phyloP scores from a whole-genome alignment of 2,797 vertebrate species.

The Alfaro cultratus region DNA sequence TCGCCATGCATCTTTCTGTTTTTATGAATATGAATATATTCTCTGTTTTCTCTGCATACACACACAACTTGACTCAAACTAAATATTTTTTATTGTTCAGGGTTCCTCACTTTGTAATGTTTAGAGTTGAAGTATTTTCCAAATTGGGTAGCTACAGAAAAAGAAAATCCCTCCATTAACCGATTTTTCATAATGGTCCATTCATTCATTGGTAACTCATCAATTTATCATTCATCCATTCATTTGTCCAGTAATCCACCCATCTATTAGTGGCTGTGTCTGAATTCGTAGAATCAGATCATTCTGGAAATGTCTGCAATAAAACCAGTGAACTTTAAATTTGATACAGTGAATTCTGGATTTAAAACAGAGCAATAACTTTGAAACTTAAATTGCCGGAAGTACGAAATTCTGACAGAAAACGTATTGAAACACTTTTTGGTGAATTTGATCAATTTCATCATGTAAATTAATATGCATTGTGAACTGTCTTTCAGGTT shows the following conservation, averaged over 20 bases:
- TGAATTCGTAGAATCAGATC: neutral
- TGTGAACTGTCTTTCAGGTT: constrained; percentile 31
- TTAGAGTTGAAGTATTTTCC: neutral
- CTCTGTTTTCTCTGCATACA: neutral
- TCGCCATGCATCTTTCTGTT: neutral
- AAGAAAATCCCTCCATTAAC: too few relatives aligned
- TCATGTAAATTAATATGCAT: constrained; percentile 2
- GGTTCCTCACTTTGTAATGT: neutral
- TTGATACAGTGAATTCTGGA: neutral
- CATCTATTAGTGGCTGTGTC: neutral
- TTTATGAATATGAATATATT: neutral
- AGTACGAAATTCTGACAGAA: neutral
- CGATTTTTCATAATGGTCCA: too few relatives aligned
- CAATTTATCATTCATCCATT: neutral
- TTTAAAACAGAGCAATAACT: neutral
- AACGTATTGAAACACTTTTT: neutral
- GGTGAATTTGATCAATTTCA: neutral
- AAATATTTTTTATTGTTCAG: neutral
- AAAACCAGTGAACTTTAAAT: neutral
- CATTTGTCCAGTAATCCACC: neutral
- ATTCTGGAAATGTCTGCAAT: neutral
- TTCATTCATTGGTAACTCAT: too few relatives aligned
- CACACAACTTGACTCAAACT: neutral
- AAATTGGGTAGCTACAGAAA: neutral
- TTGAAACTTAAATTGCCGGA: neutral